phyloP scores from a whole-genome alignment of 2,888 invertebrate genomes.

The Caenorhabditis virilis region DNA sequence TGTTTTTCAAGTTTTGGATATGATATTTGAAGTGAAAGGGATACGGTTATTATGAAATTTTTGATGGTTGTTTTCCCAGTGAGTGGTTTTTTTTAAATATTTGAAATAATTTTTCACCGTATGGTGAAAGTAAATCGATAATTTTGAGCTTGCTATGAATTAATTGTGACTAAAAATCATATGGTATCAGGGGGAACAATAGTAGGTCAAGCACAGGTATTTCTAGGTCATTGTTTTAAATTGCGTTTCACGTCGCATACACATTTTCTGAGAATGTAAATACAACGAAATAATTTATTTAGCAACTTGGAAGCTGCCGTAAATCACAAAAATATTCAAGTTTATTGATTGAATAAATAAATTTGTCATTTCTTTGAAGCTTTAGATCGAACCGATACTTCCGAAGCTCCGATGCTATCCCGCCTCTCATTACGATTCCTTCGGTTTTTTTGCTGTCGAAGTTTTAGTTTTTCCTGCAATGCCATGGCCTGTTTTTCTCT shows the following conservation, averaged over 20 bases:
- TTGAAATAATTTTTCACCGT: background rate
- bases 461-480: constrained; percentile 60
- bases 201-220: too few relatives aligned
- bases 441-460: constrained; percentile 56
- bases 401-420: constrained; percentile 18
- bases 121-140: background rate
- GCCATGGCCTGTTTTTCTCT: constrained; percentile 62
- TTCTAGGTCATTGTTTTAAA: too few relatives aligned
- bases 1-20: background rate
- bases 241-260: too few relatives aligned
- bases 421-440: constrained; percentile 39
- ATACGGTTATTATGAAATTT: constrained; percentile 26
- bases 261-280: too few relatives aligned
- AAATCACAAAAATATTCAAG: constrained; percentile 19
- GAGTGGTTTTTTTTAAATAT: background rate
- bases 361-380: too few relatives aligned
- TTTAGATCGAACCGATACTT: too few relatives aligned
- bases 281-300: constrained; percentile 12
- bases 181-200: too few relatives aligned
- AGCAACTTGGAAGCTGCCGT: constrained; percentile 16
- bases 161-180: too few relatives aligned
- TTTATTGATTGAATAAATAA: constrained; percentile 13
- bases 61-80: constrained; percentile 24
- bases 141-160: too few relatives aligned
- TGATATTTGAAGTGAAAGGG: constrained; percentile 5